phyloP scores from a whole-genome alignment of 2,888 invertebrate genomes.

The Acanthoscelides obtectus region DNA sequence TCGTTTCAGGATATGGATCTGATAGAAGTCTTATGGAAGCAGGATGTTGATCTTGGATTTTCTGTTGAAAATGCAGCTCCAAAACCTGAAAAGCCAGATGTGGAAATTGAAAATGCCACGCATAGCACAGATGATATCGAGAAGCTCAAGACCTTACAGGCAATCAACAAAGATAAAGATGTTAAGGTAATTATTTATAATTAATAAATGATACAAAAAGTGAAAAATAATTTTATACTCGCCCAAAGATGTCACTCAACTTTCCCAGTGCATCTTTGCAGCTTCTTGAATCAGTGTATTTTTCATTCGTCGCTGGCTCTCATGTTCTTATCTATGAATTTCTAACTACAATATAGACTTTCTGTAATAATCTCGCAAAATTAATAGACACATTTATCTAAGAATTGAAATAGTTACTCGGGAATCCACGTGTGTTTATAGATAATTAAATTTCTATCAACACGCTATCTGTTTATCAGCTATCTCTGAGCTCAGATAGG shows the following conservation, averaged over 20 bases:
- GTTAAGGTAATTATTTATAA: no score
- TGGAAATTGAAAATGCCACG: slow-evolving; percentile 22
- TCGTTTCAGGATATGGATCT: slow-evolving; percentile 82
- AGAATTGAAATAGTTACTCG: background rate
- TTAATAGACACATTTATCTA: background rate
- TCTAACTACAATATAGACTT: background rate
- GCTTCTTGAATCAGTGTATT: no score
- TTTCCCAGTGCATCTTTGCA: no score
- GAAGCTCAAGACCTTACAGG: slow-evolving; percentile 63
- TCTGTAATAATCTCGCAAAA: background rate
- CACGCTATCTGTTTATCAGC: background rate
- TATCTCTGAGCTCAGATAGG: background rate
- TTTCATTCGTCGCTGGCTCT: no score
- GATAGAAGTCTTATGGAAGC: slow-evolving; percentile 91
- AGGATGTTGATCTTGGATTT: slow-evolving; percentile 91
- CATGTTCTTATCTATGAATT: no score
- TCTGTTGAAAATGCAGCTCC: slow-evolving; percentile 58
- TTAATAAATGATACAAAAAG: no score
- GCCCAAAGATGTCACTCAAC: no score
- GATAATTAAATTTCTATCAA: background rate
- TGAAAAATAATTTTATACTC: no score
- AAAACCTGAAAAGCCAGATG: slow-evolving; percentile 30
- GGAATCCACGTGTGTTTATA: background rate
- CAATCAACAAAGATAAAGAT: slow-evolving; percentile 47
- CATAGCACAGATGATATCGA: slow-evolving; percentile 50